Percentiles rank a stretch among this genome's conserved stretches.
These are phyloP conservation scores for Hylaeus volcanicus DNA, from an alignment of 1,140 invertebrate species.

Conservation along the genomic window DNA sequence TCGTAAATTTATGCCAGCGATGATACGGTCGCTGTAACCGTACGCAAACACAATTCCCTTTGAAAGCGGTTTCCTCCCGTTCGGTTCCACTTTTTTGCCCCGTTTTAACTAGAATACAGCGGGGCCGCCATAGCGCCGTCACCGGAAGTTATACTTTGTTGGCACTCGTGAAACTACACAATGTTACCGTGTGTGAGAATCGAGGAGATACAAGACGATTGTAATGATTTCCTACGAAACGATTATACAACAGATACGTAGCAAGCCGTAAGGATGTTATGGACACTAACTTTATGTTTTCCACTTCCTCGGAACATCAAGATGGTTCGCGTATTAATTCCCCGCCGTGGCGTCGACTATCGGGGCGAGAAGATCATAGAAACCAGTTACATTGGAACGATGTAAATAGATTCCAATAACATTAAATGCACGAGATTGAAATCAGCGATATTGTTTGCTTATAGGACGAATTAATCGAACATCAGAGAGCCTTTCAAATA, in stretches of 20 bases:
- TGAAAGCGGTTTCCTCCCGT: background rate
- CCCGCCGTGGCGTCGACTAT: too few species aligned
- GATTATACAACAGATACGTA: background rate
- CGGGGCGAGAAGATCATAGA: too few species aligned
- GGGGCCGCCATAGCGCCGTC: background rate
- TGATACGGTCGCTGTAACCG: background rate
- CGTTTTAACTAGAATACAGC: conserved; percentile 6
- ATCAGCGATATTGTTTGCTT: too few species aligned
- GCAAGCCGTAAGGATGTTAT: conserved; percentile 28
- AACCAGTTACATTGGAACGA: too few species aligned
- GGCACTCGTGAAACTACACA: background rate
- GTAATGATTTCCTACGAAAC: conserved; percentile 31
- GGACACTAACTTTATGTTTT: conserved; percentile 29
- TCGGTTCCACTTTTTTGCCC: conserved; percentile 2
- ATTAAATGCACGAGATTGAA: too few species aligned
- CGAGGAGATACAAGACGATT: conserved; percentile 30
- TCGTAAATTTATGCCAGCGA: conserved; percentile 38
- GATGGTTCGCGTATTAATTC: too few species aligned
- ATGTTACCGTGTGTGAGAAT: conserved; percentile 31
- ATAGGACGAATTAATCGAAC: too few species aligned
- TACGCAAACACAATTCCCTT: background rate
- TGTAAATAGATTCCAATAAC: too few species aligned
- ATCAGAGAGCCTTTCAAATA: too few species aligned
- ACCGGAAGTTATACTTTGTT: conserved; percentile 20
- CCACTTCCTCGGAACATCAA: background rate